These are phyloP conservation scores for Nasonovia ribisnigri DNA, from an alignment of 2,888 invertebrate genomes.

Conservation along the genomic window DNA sequence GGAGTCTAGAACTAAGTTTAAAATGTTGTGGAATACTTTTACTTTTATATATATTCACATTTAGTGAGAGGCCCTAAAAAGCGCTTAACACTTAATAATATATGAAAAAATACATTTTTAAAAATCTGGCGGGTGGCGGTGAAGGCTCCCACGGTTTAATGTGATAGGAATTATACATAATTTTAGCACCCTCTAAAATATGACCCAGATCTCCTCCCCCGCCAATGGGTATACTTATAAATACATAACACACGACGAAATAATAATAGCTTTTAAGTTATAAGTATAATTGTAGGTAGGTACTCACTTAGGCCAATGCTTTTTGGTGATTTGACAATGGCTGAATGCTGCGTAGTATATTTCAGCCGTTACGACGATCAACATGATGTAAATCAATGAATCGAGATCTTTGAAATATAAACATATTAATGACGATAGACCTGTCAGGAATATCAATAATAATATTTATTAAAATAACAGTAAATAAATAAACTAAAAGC, in stretches of 20 bases:
- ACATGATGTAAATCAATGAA: conserved; percentile 93
- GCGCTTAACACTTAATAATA: too few relatives aligned
- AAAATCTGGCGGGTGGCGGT: too few relatives aligned
- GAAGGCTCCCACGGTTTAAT: too few relatives aligned
- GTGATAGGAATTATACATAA: too few relatives aligned
- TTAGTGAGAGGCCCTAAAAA: too few relatives aligned
- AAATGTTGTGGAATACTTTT: too few relatives aligned
- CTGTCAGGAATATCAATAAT: conserved; percentile 73
- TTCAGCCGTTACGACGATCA: conserved; percentile 98
- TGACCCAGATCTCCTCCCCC: neutral
- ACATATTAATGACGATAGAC: conserved; percentile 99
- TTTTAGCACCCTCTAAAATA: neutral
- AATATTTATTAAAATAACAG: neutral
- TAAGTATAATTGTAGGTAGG: neutral
- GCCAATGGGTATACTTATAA: neutral
- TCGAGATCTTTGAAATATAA: conserved; percentile 99
- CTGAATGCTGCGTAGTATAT: conserved; percentile 99
- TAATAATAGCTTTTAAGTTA: conserved; percentile 31
- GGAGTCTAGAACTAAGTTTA: too few relatives aligned
- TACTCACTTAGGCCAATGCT: conserved; percentile 96
- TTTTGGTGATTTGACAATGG: conserved; percentile 92
- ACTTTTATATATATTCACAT: too few relatives aligned
- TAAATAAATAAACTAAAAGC: neutral
- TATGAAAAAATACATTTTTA: too few relatives aligned
- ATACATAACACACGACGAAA: neutral